Conservation (phyloP, 2,797 vertebrate species). For the Diceros bicornis region DNA sequence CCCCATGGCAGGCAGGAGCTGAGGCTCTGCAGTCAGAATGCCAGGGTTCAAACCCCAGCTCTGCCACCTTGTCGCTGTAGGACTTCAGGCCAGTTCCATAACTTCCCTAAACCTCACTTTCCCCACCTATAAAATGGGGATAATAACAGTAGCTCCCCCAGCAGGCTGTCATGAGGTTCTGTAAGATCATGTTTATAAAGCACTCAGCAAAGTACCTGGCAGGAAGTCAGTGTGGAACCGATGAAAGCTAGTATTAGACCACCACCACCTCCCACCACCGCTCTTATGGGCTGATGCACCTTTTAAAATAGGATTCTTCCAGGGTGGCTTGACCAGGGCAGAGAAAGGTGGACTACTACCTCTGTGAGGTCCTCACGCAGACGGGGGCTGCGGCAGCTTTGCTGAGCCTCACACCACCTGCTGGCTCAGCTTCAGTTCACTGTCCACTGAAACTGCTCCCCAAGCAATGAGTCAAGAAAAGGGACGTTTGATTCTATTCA, state of each 20-base stretch:
- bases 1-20: neutral
- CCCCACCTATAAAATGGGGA: too few species aligned
- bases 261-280: neutral
- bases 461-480: neutral
- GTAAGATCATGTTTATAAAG: neutral
- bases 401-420: neutral
- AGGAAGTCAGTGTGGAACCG: rapidly evolving
- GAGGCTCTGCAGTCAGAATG: neutral
- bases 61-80: neutral
- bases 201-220: neutral
- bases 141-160: neutral
- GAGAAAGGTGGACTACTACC: neutral
- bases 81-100: neutral
- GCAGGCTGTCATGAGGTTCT: neutral
- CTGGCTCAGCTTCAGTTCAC: neutral
- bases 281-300: neutral
- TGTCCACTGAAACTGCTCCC: neutral
- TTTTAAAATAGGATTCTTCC: neutral
- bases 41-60: neutral
- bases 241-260: neutral
- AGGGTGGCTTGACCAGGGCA: neutral
- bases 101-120: neutral
- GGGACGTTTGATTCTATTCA: neutral
- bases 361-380: rapidly evolving
- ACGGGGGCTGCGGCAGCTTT: neutral